Percentiles rank a stretch among this genome's conserved stretches.
Evolutionary conservation across 2,113 vertebrate species (phyloP).

Genomic region (Spilogale gracilis): DNA sequence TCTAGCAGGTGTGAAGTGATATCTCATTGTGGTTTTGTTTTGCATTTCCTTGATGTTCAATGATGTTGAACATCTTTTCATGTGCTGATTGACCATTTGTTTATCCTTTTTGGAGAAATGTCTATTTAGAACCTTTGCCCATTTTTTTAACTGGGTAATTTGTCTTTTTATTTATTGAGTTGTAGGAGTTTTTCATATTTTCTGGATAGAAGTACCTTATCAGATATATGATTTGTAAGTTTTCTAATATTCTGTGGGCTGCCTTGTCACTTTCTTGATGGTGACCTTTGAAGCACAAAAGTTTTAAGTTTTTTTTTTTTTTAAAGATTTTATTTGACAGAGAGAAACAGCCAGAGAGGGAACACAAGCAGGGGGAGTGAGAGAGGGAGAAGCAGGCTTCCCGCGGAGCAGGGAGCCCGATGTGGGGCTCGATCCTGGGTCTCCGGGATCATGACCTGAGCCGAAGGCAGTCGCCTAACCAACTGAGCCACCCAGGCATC

Average conservation of each 20-base stretch:
- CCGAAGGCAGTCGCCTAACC: no score
- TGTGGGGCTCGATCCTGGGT: no score
- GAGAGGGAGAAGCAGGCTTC: no score
- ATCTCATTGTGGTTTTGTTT: not conserved
- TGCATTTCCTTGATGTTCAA: not conserved
- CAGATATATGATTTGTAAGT: not conserved
- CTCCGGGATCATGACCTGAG: no score
- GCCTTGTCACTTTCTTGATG: not conserved
- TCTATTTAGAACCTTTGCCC: not conserved
- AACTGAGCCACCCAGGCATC: no score
- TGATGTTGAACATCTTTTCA: not conserved
- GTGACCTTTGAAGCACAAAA: not conserved
- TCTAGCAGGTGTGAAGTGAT: not conserved
- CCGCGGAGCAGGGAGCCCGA: no score
- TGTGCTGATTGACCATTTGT: not conserved
- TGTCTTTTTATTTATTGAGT: constrained; percentile 28
- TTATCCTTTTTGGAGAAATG: not conserved
- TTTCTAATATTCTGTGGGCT: not conserved
- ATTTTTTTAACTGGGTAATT: not conserved
- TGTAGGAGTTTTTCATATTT: not conserved
- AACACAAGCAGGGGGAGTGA: no score
- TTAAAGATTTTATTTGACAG: no score
- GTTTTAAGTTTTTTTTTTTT: not conserved
- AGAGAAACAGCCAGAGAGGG: no score
- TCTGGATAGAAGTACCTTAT: not conserved